Conservation (phyloP, 1,140 invertebrate genomes). For the Schlechtendalia chinensis region DNA sequence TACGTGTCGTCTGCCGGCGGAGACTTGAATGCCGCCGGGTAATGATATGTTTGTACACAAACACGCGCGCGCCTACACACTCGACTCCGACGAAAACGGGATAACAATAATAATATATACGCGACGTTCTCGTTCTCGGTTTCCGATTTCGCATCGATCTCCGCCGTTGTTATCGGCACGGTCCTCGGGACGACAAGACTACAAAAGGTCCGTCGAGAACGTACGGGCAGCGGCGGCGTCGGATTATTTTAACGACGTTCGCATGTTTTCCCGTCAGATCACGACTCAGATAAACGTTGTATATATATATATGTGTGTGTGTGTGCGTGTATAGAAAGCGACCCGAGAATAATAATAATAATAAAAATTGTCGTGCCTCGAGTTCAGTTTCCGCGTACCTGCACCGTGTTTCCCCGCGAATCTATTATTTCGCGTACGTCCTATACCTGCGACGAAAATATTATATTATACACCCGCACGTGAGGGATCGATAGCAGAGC, state of each 20-base stretch:
- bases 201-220: background rate
- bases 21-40: slow-evolving; percentile 31
- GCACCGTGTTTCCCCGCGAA: background rate
- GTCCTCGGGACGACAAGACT: background rate
- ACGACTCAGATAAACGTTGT: background rate
- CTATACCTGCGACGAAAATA: background rate
- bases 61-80: slow-evolving; percentile 45
- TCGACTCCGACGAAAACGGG: slow-evolving; percentile 40
- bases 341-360: no score
- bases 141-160: slow-evolving; percentile 39
- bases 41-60: slow-evolving; percentile 31
- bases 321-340: no score
- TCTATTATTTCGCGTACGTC: background rate
- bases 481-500: background rate
- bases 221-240: background rate
- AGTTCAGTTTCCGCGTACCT: background rate
- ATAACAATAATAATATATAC: background rate
- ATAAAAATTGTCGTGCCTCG: background rate
- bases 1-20: slow-evolving; percentile 32
- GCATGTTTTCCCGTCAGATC: slow-evolving; percentile 3
- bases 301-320: no score
- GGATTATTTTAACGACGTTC: slow-evolving; percentile 47
- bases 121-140: slow-evolving; percentile 29
- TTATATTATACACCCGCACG: background rate
- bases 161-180: background rate